Evolutionary conservation across 1,140 invertebrate genomes (phyloP), one percentile per base, ranked within the genome.

Genomic region (Chrysomallon squamiferum): DNA sequence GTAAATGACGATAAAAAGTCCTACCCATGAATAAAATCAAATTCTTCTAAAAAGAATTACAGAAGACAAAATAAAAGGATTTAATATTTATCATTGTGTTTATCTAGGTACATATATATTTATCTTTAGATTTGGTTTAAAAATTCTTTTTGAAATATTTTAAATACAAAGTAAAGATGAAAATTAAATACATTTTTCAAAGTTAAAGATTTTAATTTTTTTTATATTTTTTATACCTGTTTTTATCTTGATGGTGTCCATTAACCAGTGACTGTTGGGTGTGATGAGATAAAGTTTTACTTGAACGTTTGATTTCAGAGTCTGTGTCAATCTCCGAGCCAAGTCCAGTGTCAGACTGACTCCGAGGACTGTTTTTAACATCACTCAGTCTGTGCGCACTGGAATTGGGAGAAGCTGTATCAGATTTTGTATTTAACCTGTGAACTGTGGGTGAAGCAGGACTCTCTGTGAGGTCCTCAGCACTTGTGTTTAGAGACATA

Each of bases 291-390:
- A 22, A 18, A 30, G 50, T 20, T 54, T 54, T 27, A 54, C 29
- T 30, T 11, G 50, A 30, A 54, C 50, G 50, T 54, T 27, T 54
- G 50, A 54, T 54, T 30, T 71, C 66, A 25, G 68, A 70, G 32
- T 68, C 68, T 30, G 64, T 66, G 13, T 66, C 57, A 0, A 68
- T 65, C 11, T 68, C 66, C 15, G 72, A 74, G 13, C 66, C 63
- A 30, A 66, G 59, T 2, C 65, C 68, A 25, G 66, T 71, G 50
- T 70, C 65, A 1, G 66, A 71, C 63, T 68, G 72, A n/a, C 66
- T 68, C 20, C 54, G 59, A 5, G 66, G 59, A n/a, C 49, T 62
- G 4, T 25, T 56, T 6, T 62, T 64, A 25, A 56, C 27, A 29
- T 56, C 22, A 13, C n/a, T 27, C 22, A 15, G 35, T 18, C 25